phyloP scores from a whole-genome alignment of 2,888 invertebrate species.

The Ophion ventricosus region DNA sequence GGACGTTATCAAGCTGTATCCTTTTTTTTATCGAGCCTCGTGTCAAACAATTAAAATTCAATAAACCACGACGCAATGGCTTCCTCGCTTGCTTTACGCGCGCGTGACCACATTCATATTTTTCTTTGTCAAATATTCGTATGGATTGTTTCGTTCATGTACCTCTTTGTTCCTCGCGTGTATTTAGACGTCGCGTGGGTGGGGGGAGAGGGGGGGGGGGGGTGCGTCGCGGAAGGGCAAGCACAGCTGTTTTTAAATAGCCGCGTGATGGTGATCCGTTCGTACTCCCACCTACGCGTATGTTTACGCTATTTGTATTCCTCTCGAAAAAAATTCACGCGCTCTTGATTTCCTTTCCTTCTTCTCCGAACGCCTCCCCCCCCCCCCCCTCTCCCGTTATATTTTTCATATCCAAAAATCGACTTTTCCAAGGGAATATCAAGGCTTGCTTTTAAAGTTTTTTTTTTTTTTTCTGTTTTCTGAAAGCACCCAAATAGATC shows the following conservation, averaged over 20 bases:
- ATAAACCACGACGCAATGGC: not conserved
- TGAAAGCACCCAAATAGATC: not conserved
- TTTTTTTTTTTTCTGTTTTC: not conserved
- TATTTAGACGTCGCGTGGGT: not conserved
- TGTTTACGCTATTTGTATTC: not conserved
- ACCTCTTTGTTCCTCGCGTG: not conserved
- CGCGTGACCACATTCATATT: too few species aligned
- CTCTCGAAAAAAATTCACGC: too few species aligned
- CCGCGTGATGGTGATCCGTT: conserved; percentile 73
- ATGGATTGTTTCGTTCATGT: not conserved
- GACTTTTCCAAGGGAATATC: too few species aligned
- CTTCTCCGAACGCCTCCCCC: too few species aligned
- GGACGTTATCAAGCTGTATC: conserved; percentile 99
- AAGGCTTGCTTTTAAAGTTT: not conserved
- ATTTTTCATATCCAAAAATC: too few species aligned
- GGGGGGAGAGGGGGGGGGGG: too few species aligned
- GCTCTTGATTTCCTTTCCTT: too few species aligned
- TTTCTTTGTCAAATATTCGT: too few species aligned
- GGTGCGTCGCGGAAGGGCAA: conserved; percentile 72
- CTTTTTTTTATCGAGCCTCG: conserved; percentile 84
- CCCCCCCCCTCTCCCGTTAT: too few species aligned
- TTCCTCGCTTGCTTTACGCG: not conserved
- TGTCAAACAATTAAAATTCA: not conserved
- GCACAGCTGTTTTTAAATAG: conserved; percentile 82
- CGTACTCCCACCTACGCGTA: conserved; percentile 59